These are phyloP conservation scores for Chlamydotis undulata DNA, from an alignment of 2,113 vertebrate genomes.

Conservation along the genomic window DNA sequence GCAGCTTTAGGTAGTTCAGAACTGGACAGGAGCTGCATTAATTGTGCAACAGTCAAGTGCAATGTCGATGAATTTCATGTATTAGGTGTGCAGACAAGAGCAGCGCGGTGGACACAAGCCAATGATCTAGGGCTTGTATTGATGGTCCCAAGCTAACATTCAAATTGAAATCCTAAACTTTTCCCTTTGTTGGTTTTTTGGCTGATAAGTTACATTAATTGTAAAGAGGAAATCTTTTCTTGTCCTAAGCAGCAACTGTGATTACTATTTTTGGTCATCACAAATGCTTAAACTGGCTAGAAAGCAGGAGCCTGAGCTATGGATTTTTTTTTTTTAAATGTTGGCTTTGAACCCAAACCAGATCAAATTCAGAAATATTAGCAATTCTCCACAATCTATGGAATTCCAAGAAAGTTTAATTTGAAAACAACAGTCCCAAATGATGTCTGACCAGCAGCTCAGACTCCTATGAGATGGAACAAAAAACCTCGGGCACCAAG, in stretches of 20 bases:
- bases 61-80: neutral
- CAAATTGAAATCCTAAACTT: neutral
- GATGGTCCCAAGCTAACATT: neutral
- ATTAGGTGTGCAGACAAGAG: neutral
- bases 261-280: neutral
- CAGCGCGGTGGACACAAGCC: neutral
- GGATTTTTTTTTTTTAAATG: neutral
- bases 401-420: neutral
- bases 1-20: neutral
- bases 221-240: neutral
- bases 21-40: neutral
- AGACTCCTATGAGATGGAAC: neutral
- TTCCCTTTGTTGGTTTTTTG: neutral
- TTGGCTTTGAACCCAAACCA: neutral
- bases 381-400: neutral
- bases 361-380: neutral
- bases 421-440: neutral
- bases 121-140: neutral
- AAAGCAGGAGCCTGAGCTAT: neutral
- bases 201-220: neutral
- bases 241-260: neutral
- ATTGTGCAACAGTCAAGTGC: neutral
- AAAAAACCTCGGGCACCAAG: neutral
- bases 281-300: neutral
- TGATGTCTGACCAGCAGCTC: neutral